Evolutionary conservation across 2,888 invertebrate genomes (phyloP), one percentile per base, ranked within the genome.

Genomic region (Dermolepida albohirtum): DNA sequence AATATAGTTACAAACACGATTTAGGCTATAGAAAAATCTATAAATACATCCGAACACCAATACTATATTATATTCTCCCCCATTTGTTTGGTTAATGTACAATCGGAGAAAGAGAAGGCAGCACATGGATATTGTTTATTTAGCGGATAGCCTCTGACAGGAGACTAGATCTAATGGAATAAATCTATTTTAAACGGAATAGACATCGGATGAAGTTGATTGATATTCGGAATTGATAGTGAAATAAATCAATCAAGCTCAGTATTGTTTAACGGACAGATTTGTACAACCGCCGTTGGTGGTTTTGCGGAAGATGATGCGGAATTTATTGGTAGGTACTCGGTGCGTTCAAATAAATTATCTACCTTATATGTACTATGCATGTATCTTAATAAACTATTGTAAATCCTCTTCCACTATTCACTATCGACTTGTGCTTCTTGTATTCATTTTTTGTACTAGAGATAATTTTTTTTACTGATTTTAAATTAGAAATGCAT

Each of bases 221-320:
- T 59, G 59, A 59, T 59, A 59, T 14, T 59, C 59, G 27, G 59
- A 59, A 59, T 59, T 44, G 59, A 59, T 59, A 59, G 59, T 59
- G 41, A 59, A 44, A 59, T 59, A 59, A 59, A 59, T 59, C 59
- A 59, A 59, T 59, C 59, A 59, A 27, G 29, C 59, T 59, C 59
- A 29, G 59, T 59, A 59, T 59, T 59, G 59, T 59, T 59, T 59
- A 59, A 43, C 59, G 44, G 59, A 59, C 59, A 59, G 59, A 59
- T 59, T 59, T 59, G 59, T 59, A 59, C 44, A 44, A 59, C 59
- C 44, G 59, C 59, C 12, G 59, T 59, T 59, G 59, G 59, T 59
- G 59, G 44, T 59, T 44, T 47, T 59, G 44, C 44, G 44, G 59
- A 59, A 47, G 59, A 59, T 59, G 59, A 59, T 59, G 44, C 14